Evolutionary conservation across 2,113 vertebrate species (phyloP), one percentile per base, ranked within the genome.

Genomic region (Oostethus manadensis): DNA sequence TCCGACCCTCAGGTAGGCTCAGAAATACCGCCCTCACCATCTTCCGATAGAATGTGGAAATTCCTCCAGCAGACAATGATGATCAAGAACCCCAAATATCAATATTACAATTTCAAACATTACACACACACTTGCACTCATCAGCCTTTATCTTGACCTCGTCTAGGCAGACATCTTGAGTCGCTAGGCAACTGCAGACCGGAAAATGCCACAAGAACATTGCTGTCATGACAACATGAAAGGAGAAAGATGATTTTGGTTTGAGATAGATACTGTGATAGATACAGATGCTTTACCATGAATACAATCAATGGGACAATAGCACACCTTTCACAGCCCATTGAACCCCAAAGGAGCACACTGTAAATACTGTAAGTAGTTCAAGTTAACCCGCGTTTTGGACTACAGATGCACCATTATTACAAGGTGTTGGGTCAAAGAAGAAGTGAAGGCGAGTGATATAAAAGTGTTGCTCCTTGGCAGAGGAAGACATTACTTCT

Each of bases 1-100:
- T 97, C 95, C 0, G 96, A 99, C 85, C 95, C 97, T 26, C 96
- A 99, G 95, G 97, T 99, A 94, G 66, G 91, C 44, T 18, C 21
- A 1, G 14, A 38, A 4, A 16, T 42, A 7, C n/a, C 11, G 17
- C 20, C 3, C 17, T 45, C 20, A 43, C 51, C 38, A 23, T 33
- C 29, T 7, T 33, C 29, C 8, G 29, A 33, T 33, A 7, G 29
- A 7, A 33, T 33, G 29, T 7, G 23, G 23, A 26, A 5, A 26
- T 26, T 26, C 29, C 29, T 33, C 7, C 29, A 33, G 29, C 29
- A 33, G 29, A 7, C 29, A 33, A 33, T 33, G 29, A 7, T 33
- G 29, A 8, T 33, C 11, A 42, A 14, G 38, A 42, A 42, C 14
- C 11, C 13, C 38, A 42, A 42, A 42, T 5, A 42, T 42, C 4